Percentiles rank a stretch among this genome's conserved stretches.
These are phyloP conservation scores for Nautilus pompilius DNA, from an alignment of 1,140 invertebrate genomes.

Conservation along the genomic window DNA sequence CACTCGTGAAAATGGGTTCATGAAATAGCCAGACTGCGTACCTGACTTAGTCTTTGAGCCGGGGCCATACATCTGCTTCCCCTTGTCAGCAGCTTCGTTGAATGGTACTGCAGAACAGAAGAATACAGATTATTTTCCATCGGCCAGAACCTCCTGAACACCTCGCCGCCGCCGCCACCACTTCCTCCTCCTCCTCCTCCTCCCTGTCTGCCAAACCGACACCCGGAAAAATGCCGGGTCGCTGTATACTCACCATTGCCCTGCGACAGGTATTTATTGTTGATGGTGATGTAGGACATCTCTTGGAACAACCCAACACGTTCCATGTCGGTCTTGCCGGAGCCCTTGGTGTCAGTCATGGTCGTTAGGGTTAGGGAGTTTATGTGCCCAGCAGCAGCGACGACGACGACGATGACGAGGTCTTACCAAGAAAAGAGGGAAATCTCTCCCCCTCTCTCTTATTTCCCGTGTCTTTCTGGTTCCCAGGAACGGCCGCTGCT, in stretches of 20 bases:
- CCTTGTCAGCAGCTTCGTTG: constrained; percentile 50
- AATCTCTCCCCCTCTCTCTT: too few relatives aligned
- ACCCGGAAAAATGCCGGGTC: too few relatives aligned
- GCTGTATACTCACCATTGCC: constrained; percentile 24
- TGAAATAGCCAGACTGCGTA: constrained; percentile 50
- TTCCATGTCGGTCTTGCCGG: constrained; percentile 57
- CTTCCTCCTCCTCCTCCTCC: too few relatives aligned
- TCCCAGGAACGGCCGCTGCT: too few relatives aligned
- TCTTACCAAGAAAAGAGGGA: too few relatives aligned
- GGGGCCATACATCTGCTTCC: constrained; percentile 52
- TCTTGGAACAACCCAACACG: constrained; percentile 54
- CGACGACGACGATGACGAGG: too few relatives aligned
- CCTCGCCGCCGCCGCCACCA: too few relatives aligned
- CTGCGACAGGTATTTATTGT: constrained; percentile 42
- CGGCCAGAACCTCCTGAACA: constrained; percentile 5
- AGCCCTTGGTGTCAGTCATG: too few relatives aligned
- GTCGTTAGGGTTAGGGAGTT: too few relatives aligned
- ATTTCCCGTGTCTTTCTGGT: too few relatives aligned
- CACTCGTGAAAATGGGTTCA: constrained; percentile 45
- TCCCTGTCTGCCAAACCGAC: too few relatives aligned
- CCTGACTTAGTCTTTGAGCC: constrained; percentile 44
- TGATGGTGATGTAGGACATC: constrained; percentile 52
- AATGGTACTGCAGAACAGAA: constrained; percentile 39
- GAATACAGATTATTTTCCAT: neutral
- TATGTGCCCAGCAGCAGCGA: too few relatives aligned